Conservation (phyloP, 2,113 vertebrate genomes). For the Peromyscus leucopus region DNA sequence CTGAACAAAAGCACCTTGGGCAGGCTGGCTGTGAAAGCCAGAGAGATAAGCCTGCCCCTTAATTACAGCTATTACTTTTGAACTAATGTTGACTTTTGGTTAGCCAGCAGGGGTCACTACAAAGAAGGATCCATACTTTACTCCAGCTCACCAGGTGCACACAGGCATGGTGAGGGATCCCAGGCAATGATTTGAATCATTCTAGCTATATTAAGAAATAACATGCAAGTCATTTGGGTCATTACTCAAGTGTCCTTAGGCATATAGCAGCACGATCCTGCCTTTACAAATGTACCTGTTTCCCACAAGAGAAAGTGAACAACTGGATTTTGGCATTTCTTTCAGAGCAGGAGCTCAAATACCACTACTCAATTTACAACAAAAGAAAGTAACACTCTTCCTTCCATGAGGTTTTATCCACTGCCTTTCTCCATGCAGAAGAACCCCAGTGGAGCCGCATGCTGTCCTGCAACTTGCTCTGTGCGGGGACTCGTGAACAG, state of each 20-base stretch:
- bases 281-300: neutral
- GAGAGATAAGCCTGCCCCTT: neutral
- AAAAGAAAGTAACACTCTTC: neutral
- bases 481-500: neutral
- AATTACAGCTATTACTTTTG: constrained; percentile 56
- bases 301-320: neutral
- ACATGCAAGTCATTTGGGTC: neutral
- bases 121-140: constrained; percentile 32
- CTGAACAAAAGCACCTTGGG: constrained; percentile 57
- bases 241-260: neutral
- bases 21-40: neutral
- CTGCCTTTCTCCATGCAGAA: constrained; percentile 22
- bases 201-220: neutral
- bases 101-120: constrained; percentile 30
- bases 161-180: too few species aligned
- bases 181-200: neutral
- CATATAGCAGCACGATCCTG: neutral
- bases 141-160: neutral
- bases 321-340: constrained; percentile 1
- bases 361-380: neutral
- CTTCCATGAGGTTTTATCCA: neutral
- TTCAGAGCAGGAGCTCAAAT: constrained; percentile 18
- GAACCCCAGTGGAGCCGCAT: neutral
- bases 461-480: neutral
- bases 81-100: constrained; percentile 25